Evolutionary conservation across 2,797 vertebrate genomes (phyloP), one percentile per base, ranked within the genome.

Genomic region (Valencia hispanica): DNA sequence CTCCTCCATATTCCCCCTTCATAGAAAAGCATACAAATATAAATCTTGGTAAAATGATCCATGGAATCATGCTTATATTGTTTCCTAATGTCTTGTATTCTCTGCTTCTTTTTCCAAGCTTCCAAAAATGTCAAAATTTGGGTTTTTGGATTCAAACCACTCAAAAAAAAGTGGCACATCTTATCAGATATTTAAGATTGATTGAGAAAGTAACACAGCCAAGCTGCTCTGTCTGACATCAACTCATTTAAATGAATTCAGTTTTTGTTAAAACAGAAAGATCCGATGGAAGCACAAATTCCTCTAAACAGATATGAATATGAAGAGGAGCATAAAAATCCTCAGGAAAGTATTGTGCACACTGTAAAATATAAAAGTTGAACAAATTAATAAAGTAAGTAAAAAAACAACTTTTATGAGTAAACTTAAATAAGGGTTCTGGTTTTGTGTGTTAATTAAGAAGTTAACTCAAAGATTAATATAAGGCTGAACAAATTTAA

Each of bases 1-100:
- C 94, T 0, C 95, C 95, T 74, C 95, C 95, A 78, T 94, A 96
- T 41, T 93, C 94, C 48, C 94, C 96, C 96, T 96, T 78, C 79
- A 82, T 27, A 83, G n/a, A 43, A 78, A 77, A 68, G 30, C 43
- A 63, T 34, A 25, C n/a, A 45, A 39, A 10, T 20, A 18, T n/a
- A 61, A 30, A 51, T 36, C 22, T 39, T n/a, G 45, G 36, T 53
- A 43, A 68, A 59, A 55, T 18, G 2, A 1, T 34, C 59, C 12
- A 15, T 0, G 0, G 32, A 65, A 7, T 70, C 1, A 36, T 43
- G 27, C 32, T 20, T 30, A 1, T 27, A 22, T 41, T 57, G 14
- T 5, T 36, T 70, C 39, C 22, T 9, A 10, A 69, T 18, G 1
- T 20, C 41, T 39, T 30, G 30, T 9, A 30, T 17, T 18, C 27